These are phyloP conservation scores for Sphyrna mokarran DNA, from an alignment of 2,113 vertebrate species.

Conservation along the genomic window DNA sequence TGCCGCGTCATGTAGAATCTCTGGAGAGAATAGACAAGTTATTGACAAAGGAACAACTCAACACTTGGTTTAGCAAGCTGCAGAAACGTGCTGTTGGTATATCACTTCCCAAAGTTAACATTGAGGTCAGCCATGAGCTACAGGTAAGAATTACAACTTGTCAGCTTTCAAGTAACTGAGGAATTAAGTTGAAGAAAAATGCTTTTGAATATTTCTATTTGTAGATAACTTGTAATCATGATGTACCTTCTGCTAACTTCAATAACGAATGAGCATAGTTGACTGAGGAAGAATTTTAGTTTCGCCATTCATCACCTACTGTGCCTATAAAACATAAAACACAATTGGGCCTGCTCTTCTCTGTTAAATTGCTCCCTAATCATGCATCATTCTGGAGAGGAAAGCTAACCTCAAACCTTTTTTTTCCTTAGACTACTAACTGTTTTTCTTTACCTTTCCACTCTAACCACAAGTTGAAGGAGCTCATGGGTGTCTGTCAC, in stretches of 20 bases:
- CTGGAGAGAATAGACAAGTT: constrained; percentile 41
- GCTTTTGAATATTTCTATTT: not conserved
- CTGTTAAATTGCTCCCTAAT: not conserved
- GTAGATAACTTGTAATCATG: not conserved
- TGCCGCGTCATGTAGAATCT: constrained; percentile 37
- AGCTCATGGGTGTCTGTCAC: not conserved
- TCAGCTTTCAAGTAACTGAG: not conserved
- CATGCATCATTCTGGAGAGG: not conserved
- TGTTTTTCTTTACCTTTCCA: not conserved
- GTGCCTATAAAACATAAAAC: not conserved
- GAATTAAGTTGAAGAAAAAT: not conserved
- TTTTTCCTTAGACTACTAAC: not conserved
- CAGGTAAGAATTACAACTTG: constrained; percentile 32
- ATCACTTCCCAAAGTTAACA: constrained; percentile 38
- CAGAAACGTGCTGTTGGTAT: constrained; percentile 33
- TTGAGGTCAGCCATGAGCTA: constrained; percentile 37
- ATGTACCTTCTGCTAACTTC: not conserved
- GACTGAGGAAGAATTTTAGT: not conserved
- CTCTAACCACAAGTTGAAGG: not conserved
- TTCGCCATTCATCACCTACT: not conserved
- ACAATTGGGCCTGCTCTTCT: not conserved
- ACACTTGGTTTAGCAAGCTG: constrained; percentile 37
- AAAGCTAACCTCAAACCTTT: not conserved
- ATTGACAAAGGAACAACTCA: constrained; percentile 39
- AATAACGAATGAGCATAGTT: not conserved